Base-by-base conservation (phyloP, 92 coral and sea anemone genomes). In the Palythoa heliodiscus region DNA sequence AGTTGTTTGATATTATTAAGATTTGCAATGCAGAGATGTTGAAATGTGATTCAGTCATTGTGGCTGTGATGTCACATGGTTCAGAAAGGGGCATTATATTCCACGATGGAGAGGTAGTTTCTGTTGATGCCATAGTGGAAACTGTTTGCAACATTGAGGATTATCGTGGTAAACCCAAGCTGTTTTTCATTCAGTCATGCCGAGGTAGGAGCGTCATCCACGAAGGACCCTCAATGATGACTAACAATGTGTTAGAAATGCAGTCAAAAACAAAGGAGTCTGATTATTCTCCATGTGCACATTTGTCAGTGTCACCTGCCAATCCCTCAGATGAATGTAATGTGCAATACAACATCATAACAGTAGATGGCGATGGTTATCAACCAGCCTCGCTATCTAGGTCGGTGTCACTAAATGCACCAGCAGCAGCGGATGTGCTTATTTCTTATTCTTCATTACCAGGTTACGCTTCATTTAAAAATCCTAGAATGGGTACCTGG, bases 111-210 rank as follows among this genome's bases (percentile, higher is more conserved):
- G 83, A 73, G 37, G 57, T 17, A 35, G 16, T 88, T 53, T 12
- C 76, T 24, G 82, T 88, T 9, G 53, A 73, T 60, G 78, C 25
- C 0, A 25, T 88, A 11, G 77, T 89, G 24, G 79, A 35, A 14
- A 55, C 6, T 50, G 69, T 88, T 52, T 61, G 79, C 35, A 39
- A 22, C 4, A 15, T 64, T 77, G 72, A 70, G 5, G 11, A 70
- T 17, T 88, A 60, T 43, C 15, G 20, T 9, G 88, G 76, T 2
- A 91, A 91, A 70, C 94, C 94, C 20, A 91, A 91, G 76, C 20
- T 91, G 20, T 55, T 88, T 52, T 84, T 91, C 53, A 52, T 88
- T 70, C 89, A 88, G 71, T 37, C 89, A 35, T 88, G 88, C 60
- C 76, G 90, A 13, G 88, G 89, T 11, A 35, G 4, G 3, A 5